Evolutionary conservation across 2,888 invertebrate genomes (phyloP).

Genomic region (Oligia fasciuncula): DNA sequence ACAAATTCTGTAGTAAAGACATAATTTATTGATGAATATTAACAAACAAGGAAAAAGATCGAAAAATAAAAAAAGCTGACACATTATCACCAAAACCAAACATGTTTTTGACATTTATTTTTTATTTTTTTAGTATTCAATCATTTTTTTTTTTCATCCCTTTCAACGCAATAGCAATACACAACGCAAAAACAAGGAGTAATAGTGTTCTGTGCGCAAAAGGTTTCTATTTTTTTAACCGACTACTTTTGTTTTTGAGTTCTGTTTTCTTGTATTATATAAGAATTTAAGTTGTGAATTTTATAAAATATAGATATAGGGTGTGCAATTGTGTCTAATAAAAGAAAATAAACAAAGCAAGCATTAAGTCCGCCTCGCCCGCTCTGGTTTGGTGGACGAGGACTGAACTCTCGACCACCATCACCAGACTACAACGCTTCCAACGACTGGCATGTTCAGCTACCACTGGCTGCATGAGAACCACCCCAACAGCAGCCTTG

Average conservation of each 20-base stretch:
- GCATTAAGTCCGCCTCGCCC: too few relatives aligned
- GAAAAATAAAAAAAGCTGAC: background rate
- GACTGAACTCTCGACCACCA: too few relatives aligned
- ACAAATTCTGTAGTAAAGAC: conserved; percentile 81
- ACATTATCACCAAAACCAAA: background rate
- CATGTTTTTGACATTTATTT: conserved; percentile 29
- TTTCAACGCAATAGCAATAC: background rate
- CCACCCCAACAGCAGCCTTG: too few relatives aligned
- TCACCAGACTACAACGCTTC: too few relatives aligned
- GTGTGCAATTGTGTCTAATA: background rate
- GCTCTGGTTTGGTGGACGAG: too few relatives aligned
- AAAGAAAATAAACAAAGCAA: background rate
- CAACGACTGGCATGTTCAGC: too few relatives aligned
- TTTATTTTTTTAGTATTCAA: too few relatives aligned
- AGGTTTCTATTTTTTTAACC: background rate
- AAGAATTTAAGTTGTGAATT: background rate
- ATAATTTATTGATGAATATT: conserved; percentile 64
- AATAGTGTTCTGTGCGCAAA: too few relatives aligned
- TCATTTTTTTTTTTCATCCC: background rate
- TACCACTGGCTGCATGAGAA: too few relatives aligned
- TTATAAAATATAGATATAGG: too few relatives aligned
- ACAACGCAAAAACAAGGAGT: background rate
- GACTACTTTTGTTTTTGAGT: background rate
- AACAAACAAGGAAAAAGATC: background rate
- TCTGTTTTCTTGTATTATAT: too few relatives aligned